Evolutionary conservation across 2,113 vertebrate genomes (phyloP).

Genomic region (Trogon melanurus): DNA sequence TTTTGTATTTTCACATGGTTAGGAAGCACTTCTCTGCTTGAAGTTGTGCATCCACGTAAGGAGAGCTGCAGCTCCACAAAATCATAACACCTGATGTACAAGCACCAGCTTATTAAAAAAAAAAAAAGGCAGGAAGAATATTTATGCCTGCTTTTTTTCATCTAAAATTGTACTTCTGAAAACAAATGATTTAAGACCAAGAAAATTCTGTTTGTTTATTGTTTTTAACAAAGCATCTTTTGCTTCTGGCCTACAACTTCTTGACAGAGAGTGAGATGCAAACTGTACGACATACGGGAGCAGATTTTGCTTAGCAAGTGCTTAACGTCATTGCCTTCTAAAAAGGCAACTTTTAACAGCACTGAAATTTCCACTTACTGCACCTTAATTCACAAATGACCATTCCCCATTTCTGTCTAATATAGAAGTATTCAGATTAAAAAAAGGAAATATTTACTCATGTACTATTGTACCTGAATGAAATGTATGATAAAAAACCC

Average conservation of each 20-base stretch:
- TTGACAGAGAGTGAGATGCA: conserved; percentile 49
- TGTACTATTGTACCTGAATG: background rate
- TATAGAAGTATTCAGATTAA: background rate
- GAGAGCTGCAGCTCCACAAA: background rate
- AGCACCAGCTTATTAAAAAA: background rate
- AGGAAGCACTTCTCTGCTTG: background rate
- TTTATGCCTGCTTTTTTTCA: background rate
- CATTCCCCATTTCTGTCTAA: background rate
- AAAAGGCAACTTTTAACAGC: conserved; percentile 1
- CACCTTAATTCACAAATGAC: background rate
- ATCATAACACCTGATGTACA: background rate
- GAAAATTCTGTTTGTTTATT: background rate
- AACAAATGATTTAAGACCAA: background rate
- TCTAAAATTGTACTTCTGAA: background rate
- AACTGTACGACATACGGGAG: conserved; percentile 6
- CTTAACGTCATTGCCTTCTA: conserved; percentile 62
- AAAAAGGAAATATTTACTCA: conserved; percentile 1
- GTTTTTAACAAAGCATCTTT: background rate
- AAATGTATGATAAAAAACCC: background rate
- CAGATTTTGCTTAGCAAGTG: conserved; percentile 56
- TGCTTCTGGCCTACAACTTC: background rate
- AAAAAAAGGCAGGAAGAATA: background rate
- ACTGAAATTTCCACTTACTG: conserved; percentile 17
- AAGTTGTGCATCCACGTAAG: background rate
- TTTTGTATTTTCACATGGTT: background rate